Conservation (phyloP, 1,140 invertebrate genomes). For the Caenorhabditis tropicalis region DNA sequence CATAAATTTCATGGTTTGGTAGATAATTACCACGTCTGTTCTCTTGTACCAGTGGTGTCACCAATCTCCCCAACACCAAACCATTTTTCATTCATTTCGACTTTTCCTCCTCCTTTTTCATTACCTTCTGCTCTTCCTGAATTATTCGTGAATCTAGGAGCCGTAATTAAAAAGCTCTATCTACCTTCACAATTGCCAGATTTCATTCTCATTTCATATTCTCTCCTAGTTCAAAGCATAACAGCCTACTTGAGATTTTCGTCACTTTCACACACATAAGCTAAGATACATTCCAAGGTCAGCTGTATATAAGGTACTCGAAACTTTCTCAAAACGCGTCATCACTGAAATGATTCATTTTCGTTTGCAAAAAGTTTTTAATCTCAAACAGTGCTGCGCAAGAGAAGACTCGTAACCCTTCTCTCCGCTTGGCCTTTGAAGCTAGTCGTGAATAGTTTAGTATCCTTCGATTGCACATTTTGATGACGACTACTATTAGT, state of each 20-base stretch:
- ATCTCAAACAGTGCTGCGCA: conserved; percentile 12
- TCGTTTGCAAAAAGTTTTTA: not conserved
- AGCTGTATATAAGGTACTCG: not conserved
- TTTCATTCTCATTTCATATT: no score
- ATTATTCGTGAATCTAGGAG: conserved; percentile 15
- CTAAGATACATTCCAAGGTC: conserved; percentile 2
- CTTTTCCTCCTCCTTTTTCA: not conserved
- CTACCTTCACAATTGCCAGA: no score
- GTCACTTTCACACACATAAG: not conserved
- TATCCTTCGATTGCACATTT: not conserved
- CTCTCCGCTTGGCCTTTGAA: not conserved
- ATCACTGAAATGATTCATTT: not conserved
- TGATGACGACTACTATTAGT: conserved; percentile 14
- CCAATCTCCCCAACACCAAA: not conserved
- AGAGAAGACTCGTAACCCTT: no score
- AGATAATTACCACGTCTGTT: conserved; percentile 35
- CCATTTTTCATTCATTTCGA: conserved; percentile 18
- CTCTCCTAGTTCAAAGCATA: not conserved
- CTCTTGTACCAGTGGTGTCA: not conserved
- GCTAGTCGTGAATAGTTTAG: not conserved
- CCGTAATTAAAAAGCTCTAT: no score
- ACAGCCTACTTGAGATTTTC: not conserved
- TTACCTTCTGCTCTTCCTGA: conserved; percentile 15
- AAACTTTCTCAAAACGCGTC: not conserved
- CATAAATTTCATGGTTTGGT: conserved; percentile 33